A percentile compares a stretch with the other conserved stretches of the same genome.
These are phyloP conservation scores for Drosophila pachea DNA, from an alignment of 1,140 invertebrate genomes.

Conservation along the genomic window DNA sequence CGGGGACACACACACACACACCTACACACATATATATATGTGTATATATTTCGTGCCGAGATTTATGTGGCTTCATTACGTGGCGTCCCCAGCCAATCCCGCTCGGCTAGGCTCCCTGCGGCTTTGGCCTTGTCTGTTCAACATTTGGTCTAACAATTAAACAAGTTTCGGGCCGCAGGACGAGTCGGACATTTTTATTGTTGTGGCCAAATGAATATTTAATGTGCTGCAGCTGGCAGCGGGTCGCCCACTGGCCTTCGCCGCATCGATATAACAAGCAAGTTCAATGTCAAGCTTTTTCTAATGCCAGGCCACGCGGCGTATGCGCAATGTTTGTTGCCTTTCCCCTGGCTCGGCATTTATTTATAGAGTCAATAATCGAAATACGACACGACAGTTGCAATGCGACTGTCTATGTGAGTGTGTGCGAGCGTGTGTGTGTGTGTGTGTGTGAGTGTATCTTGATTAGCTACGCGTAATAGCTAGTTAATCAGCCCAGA, in stretches of 20 bases:
- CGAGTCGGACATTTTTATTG: slow-evolving; percentile 64
- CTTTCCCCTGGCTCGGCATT: slow-evolving; percentile 19
- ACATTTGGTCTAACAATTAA: slow-evolving; percentile 65
- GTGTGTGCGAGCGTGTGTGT: slow-evolving; percentile 8
- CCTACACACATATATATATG: too few relatives aligned
- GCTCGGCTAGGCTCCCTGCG: neutral
- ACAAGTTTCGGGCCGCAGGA: slow-evolving; percentile 41
- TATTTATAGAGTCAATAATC: slow-evolving; percentile 67
- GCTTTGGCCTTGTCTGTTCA: slow-evolving; percentile 22
- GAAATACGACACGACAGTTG: slow-evolving; percentile 42
- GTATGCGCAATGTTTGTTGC: slow-evolving; percentile 57
- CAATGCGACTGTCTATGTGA: slow-evolving; percentile 20
- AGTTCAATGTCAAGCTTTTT: slow-evolving; percentile 66
- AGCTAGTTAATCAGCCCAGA: slow-evolving; percentile 15
- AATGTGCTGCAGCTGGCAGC: slow-evolving; percentile 41
- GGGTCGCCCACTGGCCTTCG: slow-evolving; percentile 45
- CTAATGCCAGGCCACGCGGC: slow-evolving; percentile 32
- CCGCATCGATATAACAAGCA: slow-evolving; percentile 52
- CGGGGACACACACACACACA: too few relatives aligned
- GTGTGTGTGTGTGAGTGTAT: slow-evolving; percentile 1
- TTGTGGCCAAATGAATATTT: slow-evolving; percentile 70
- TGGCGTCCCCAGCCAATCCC: slow-evolving; percentile 1
- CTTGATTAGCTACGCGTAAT: slow-evolving; percentile 37
- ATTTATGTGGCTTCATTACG: slow-evolving; percentile 74
- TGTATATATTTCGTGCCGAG: slow-evolving; percentile 73